Evolutionary conservation across 2,888 invertebrate species (phyloP).

Genomic region (Choreutis nemorana): DNA sequence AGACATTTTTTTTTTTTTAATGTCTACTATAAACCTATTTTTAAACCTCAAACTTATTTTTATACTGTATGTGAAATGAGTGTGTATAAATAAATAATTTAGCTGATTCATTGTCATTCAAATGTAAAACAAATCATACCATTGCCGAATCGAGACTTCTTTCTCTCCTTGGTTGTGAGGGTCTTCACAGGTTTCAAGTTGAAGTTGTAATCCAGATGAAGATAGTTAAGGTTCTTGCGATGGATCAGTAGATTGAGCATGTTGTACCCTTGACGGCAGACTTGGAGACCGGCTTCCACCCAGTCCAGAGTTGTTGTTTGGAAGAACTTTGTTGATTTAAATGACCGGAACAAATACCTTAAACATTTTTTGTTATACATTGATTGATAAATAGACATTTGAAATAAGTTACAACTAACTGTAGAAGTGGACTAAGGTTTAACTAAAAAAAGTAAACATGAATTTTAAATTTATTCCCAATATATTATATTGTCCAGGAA

Average conservation of each 20-base stretch:
- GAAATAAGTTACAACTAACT: not conserved
- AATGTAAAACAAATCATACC: conserved; percentile 50
- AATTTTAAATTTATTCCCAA: not conserved
- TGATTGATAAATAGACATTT: not conserved
- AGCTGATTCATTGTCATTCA: not conserved
- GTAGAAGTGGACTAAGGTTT: not conserved
- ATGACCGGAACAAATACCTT: conserved; percentile 95
- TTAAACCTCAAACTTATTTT: no score
- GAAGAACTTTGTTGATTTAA: conserved; percentile 99
- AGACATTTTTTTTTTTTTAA: no score
- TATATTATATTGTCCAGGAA: not conserved
- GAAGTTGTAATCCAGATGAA: conserved; percentile 99
- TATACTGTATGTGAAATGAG: no score
- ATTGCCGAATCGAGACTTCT: conserved; percentile 97
- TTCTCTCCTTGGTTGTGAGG: conserved; percentile 98
- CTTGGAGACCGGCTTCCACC: conserved; percentile 99
- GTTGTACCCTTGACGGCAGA: conserved; percentile 99
- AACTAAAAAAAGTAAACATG: not conserved
- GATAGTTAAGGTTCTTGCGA: conserved; percentile 98
- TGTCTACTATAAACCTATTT: not conserved
- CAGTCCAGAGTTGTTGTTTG: conserved; percentile 99
- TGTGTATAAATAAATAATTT: no score
- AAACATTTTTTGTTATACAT: conserved; percentile 3
- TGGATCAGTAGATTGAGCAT: conserved; percentile 99
- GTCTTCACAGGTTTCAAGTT: conserved; percentile 99